Base-by-base conservation (phyloP, 2,888 invertebrate species). In the Lingula anatina region DNA sequence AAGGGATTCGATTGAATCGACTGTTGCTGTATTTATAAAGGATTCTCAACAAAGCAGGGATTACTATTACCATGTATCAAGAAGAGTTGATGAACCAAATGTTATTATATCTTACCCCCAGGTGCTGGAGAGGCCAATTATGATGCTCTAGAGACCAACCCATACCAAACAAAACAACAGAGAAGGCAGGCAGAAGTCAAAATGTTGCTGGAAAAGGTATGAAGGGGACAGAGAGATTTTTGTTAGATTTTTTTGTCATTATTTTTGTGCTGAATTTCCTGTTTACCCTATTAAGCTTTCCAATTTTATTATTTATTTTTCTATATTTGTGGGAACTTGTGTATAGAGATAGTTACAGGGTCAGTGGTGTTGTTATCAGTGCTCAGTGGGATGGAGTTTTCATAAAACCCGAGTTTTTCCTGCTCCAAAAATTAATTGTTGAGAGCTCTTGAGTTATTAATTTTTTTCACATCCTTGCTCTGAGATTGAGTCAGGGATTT, bases 141-240 rank as follows among this genome's bases (percentile, higher is more conserved):
- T 71, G 99, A 99, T 80, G 93, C 91, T 0, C 80, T 90, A 47
- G 96, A 97, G 78, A 86, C 85, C 47, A 99, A 99, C 86, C 99
- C 97, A 1, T 95, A 86, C 83, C 93, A 95, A 77, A 91, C 86
- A 0, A 91, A 89, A 73, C 83, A 83, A 15, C 99, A 99, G 74
- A 83, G 96, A 56, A 84, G 84, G 61, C 94, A 99, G 74, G 86
- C 89, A 2, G 99, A 99, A 82, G 93, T 99, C 12, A 94, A 94
- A 73, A 83, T 90, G 7, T 79, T 99, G 26, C 81, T 99, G 36
- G 96, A 97, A 65, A 99, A 99, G 83, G 84, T 85, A 42, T 44
- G 47, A 43, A 23, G 21, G 18, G 3, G 18, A 39, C n/a, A 31
- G 35, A 31, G 9, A 15, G 15, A 12, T 31, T 15, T 31, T 31